Base-by-base conservation (phyloP, 2,113 vertebrate species). In the Porphyrio hochstetteri region DNA sequence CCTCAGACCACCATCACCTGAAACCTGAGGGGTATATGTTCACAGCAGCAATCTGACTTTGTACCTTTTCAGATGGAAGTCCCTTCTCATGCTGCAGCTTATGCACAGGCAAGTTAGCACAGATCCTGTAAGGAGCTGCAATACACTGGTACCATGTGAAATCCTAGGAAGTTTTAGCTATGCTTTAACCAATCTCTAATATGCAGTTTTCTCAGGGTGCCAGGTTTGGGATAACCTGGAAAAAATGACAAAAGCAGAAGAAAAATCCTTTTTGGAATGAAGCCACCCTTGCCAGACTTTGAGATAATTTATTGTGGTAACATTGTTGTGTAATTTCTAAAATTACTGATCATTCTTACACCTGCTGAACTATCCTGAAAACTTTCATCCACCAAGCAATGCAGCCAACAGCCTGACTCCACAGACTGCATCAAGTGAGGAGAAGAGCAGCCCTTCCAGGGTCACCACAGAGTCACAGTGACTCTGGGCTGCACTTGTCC, bases 391-490 rank as follows among this genome's bases (percentile, higher is more conserved):
- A 3, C 56, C 36, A 65, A 78, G 14, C 1, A 2, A 42, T 1
- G 11, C 19, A 29, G 48, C 61, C n/a, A 81, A 77, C 25, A 82
- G 9, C 10, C 27, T 46, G 36, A 11, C 69, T 46, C 10, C 12
- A 9, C 76, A 50, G 21, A 65, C 27, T 0, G 3, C 36, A 36
- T 8, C 21, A 20, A 16, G 20, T 5, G 13, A 61, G 18, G 35
- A 61, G n/a, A 44, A 52, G 20, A 52, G 20, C 4, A 46, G 33
- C 14, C 65, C 23, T 46, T 80, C 74, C 29, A 25, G 33, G 52
- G 27, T 42, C 2, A 1, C 11, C 20, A 23, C 0, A 1, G 33
- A 71, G 11, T 52, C 48, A n/a, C 5, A 0, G 17, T 10, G n/a
- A 36, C 29, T 64, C 75, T 33, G 19, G 38, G 25, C 53, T 82